Percentiles rank a stretch among this genome's conserved stretches.
Conservation (phyloP, 2,797 vertebrate genomes). For the Loriculus beryllinus region DNA sequence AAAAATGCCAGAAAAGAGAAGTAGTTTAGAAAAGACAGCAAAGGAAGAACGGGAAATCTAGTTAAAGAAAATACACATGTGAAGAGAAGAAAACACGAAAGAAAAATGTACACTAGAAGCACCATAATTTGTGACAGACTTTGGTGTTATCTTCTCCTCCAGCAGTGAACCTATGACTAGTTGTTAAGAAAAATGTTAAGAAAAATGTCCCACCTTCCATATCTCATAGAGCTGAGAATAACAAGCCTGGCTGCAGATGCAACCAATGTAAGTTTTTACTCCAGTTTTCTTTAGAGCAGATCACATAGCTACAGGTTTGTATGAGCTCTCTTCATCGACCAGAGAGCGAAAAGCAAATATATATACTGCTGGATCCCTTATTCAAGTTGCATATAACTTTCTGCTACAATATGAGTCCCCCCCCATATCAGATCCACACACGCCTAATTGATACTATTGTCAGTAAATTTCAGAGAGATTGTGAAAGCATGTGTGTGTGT, state of each 20-base stretch:
- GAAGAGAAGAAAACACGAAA: neutral
- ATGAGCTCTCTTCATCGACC: neutral
- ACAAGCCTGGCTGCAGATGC: neutral
- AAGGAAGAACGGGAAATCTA: neutral
- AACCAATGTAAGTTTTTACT: neutral
- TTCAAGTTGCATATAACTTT: neutral
- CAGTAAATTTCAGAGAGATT: neutral
- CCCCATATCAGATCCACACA: neutral
- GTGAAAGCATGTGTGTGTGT: accelerated
- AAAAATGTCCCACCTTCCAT: neutral
- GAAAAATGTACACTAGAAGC: neutral
- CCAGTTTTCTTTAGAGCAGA: neutral
- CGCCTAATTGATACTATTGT: neutral
- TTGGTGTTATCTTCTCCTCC: neutral
- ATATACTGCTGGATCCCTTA: neutral
- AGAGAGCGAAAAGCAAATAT: neutral
- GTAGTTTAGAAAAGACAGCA: neutral
- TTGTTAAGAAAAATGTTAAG: neutral
- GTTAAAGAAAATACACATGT: neutral
- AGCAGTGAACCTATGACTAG: neutral
- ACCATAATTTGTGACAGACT: neutral
- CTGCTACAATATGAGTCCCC: accelerated
- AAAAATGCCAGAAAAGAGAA: neutral
- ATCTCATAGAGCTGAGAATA: neutral
- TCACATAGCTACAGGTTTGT: neutral